Evolutionary conservation across 2,113 vertebrate species (phyloP), one percentile per base, ranked within the genome.

Genomic region (Mustela lutreola): DNA sequence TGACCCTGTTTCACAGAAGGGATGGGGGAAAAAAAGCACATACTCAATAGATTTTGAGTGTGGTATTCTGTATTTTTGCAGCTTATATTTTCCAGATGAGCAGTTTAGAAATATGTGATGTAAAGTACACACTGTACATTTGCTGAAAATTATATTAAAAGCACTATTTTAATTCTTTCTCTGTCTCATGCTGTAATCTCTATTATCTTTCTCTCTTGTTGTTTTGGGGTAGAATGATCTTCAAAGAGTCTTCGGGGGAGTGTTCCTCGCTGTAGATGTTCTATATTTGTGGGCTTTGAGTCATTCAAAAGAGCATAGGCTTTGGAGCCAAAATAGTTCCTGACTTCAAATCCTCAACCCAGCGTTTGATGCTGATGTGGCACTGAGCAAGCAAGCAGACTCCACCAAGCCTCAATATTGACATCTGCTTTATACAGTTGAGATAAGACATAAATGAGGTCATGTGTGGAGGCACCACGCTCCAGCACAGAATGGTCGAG

Each of bases 141-240:
- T 98, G 98, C 99, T 98, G 98, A 98, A 98, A 98, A 99, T 98
- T 58, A 98, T 98, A 99, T 99, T 99, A 99, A 99, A 99, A 98
- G 84, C 97, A 98, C 98, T 99, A 99, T 99, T 99, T 99, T 99
- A 98, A 98, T 99, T 99, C 98, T 98, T 99, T n/a, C 81, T 19
- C 71, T 94, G 98, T 95, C 97, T 99, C 98, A 18, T 62, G 97
- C 94, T 83, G 79, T 98, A 88, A 93, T 98, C 89, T 98, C 97
- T 97, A 81, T 48, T 91, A 24, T 81, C 79, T 63, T 95, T 36
- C 71, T 48, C 58, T 88, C 31, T 50, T 45, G 39, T 58, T 58
- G 80, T 71, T 92, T 73, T 63, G 63, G 48, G 62, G 65, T 80
- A 48, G 42, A 73, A 85, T 0, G 7, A 42, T 19, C 28, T 53